Base-by-base conservation (phyloP, 2,888 invertebrate genomes). In the Chaetogeoica ovagalla region DNA sequence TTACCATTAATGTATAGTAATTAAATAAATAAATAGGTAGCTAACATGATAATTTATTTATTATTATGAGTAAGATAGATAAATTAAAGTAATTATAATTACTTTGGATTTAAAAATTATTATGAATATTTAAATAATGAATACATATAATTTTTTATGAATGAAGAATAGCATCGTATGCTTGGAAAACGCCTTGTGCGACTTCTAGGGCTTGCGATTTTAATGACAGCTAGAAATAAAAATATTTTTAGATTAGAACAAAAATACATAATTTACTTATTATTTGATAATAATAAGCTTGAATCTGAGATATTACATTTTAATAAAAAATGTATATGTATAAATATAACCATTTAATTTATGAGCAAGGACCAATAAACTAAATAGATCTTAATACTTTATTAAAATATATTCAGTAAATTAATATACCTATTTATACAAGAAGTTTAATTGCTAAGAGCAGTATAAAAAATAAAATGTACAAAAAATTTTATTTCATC, bases 131-230 rank as follows among this genome's bases (percentile, higher is more conserved):
- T 68, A 2, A 21, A 37, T 69, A 17, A 60, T 48, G 39, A 19
- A 59, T 52, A 21, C 30, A 21, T 62, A 21, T 63, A 63, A 65
- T 37, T 62, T n/a, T 21, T 52, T 77, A 79, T 79, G 79, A 79
- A 84, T 89, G 90, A 81, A 94, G 89, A 84, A 96, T 93, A 83
- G 90, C 89, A 86, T 98, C 97, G 87, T 96, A 98, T 23, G 96
- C 92, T 87, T 95, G 94, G 88, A 95, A 96, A 85, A 98, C 92
- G 84, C 94, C 93, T 17, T 92, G 88, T 75, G 96, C 96, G 43
- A 98, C 96, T 87, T 98, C 97, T 48, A 94, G 92, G 0, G 96
- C 94, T 83, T 97, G 90, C 0, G 97, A 96, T 86, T 99, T 99
- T 83, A 98, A 89, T 4, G 92, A 91, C 30, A 92, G 86, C 91